These are phyloP conservation scores for Equus przewalskii DNA, from an alignment of 2,113 vertebrate species.

Conservation along the genomic window DNA sequence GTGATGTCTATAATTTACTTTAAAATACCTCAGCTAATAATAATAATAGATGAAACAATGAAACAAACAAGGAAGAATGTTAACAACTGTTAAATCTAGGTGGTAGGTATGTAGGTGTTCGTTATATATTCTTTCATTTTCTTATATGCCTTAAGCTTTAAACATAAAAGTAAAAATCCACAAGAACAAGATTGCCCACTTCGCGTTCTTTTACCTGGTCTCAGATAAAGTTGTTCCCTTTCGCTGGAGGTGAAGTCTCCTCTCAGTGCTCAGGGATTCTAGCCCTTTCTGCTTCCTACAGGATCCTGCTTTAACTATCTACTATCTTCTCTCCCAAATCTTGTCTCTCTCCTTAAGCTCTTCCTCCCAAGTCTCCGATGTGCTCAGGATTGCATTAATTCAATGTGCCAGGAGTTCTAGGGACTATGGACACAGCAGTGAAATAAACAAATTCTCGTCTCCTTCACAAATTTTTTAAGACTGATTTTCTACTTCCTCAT, in stretches of 20 bases:
- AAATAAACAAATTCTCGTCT: neutral
- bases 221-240: neutral
- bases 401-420: neutral
- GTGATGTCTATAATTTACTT: neutral
- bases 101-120: neutral
- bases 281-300: neutral
- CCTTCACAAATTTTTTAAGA: neutral
- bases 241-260: neutral
- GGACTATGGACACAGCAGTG: neutral
- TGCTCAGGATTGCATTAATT: neutral
- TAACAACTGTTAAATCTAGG: neutral
- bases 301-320: neutral
- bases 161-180: slow-evolving; percentile 14
- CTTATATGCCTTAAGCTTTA: neutral
- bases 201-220: neutral
- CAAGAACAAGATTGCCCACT: neutral
- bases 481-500: neutral
- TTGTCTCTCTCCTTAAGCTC: neutral
- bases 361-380: neutral
- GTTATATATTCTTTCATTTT: neutral
- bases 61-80: neutral
- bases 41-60: neutral
- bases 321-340: no score
- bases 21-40: neutral
- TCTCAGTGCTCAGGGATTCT: neutral